Evolutionary conservation across 2,113 vertebrate species (phyloP), one percentile per base, ranked within the genome.

Genomic region (Xiphophorus couchianus): DNA sequence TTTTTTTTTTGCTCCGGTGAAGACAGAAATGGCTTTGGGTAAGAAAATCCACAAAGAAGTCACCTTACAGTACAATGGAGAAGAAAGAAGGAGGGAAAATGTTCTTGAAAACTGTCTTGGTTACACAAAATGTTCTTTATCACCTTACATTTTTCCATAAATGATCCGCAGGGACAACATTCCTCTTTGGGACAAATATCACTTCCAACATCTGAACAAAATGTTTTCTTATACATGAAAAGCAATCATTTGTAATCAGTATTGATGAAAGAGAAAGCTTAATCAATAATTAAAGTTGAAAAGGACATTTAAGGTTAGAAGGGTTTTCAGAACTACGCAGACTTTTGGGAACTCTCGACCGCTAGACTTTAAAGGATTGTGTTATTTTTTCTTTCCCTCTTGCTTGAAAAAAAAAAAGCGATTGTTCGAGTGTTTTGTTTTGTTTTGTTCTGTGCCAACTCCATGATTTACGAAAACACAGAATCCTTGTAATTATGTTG

Each of bases 211-310:
- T 42, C 13, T 13, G 61, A 69, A 19, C 30, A 66, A 22, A 28
- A 3, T 42, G 73, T 66, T 54, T 54, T 31, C 10, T 42, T 9
- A 10, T 68, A 7, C 5, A 37, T 27, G 13, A 37, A 31, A 51
- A 13, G 25, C 17, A 64, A 61, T 27, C 72, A 58, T 66, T 74
- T 78, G 5, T 48, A 70, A 69, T 64, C 11, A 54, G n/a, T 73
- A 73, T 66, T 66, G 72, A 75, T 81, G 58, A 31, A 73, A 76
- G 19, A 25, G 54, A 77, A 8, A 54, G 65, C 33, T 51, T 71
- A 44, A 27, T 76, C 69, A 62, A 71, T 71, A 62, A 39, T 62
- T 31, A 28, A 51, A 54, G 77, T 71, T 39, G 28, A 67, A 74
- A 69, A 42, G 69, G 63, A 66, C 30, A 31, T 60, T 62, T 60